Evolutionary conservation across 2,888 invertebrate species (phyloP).

Genomic region (Aporophyla lueneburgensis): DNA sequence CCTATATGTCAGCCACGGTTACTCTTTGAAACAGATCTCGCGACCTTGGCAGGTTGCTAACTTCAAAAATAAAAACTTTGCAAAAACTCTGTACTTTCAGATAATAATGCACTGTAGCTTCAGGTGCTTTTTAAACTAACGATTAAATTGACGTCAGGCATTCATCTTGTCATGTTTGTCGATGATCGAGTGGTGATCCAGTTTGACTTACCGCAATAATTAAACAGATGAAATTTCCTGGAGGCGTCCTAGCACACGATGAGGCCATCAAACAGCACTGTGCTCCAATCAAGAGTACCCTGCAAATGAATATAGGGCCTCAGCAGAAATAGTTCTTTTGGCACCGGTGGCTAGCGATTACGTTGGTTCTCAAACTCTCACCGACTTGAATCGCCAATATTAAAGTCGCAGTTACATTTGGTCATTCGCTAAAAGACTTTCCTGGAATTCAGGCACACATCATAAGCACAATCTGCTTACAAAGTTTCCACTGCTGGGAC

Average conservation of each 20-base stretch:
- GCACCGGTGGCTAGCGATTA: neutral
- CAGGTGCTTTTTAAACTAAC: neutral
- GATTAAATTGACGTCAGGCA: neutral
- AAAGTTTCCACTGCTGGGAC: neutral
- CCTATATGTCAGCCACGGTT: too few relatives aligned
- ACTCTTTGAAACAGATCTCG: too few relatives aligned
- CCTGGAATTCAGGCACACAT: neutral
- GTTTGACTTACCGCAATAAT: conserved; percentile 33
- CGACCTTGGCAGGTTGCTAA: too few relatives aligned
- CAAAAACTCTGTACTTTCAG: neutral
- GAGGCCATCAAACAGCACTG: conserved; percentile 23
- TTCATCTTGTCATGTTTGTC: neutral
- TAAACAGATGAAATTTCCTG: conserved; percentile 35
- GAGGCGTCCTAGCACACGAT: conserved; percentile 26
- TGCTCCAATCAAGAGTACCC: neutral
- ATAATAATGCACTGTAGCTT: neutral
- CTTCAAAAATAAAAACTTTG: neutral
- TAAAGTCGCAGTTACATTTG: neutral
- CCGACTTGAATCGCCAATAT: too few relatives aligned
- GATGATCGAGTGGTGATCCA: neutral
- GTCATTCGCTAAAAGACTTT: neutral
- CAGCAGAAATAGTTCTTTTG: neutral
- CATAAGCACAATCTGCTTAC: neutral
- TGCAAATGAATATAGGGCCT: conserved; percentile 23
- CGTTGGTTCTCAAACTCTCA: neutral